Conservation (phyloP, 2,888 invertebrate species). For the Coremacera marginata region DNA sequence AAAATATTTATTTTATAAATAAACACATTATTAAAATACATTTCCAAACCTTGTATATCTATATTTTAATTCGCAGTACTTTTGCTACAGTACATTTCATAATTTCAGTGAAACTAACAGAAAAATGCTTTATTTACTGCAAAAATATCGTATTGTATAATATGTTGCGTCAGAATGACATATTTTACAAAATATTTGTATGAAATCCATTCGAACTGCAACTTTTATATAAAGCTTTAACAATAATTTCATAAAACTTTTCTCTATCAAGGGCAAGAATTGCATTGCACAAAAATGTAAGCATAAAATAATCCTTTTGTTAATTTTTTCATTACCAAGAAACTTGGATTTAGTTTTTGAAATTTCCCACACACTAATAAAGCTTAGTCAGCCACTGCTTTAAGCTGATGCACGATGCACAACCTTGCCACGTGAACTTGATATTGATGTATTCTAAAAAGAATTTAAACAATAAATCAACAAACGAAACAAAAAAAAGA, state of each 20-base stretch:
- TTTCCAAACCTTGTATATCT: too few species aligned
- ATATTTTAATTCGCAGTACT: too few species aligned
- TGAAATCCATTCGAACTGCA: too few species aligned
- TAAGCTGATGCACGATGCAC: not conserved
- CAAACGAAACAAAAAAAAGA: not conserved
- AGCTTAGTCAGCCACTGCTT: not conserved
- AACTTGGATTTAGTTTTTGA: not conserved
- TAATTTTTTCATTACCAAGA: not conserved
- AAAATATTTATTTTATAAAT: too few species aligned
- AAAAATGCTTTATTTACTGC: not conserved
- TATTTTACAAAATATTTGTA: too few species aligned
- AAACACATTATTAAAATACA: too few species aligned
- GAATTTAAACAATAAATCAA: slow-evolving; percentile 4
- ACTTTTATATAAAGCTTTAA: not conserved
- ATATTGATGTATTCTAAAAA: not conserved
- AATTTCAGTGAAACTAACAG: too few species aligned
- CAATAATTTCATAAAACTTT: not conserved
- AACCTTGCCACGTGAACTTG: slow-evolving; percentile 9
- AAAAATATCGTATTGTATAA: too few species aligned
- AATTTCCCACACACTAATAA: not conserved
- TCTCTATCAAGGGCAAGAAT: too few species aligned
- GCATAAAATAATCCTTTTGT: not conserved
- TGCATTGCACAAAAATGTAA: not conserved
- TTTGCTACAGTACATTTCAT: too few species aligned
- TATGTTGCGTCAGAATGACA: too few species aligned